Base-by-base conservation (phyloP, 2,888 invertebrate genomes). In the Drosophila barbarae region DNA sequence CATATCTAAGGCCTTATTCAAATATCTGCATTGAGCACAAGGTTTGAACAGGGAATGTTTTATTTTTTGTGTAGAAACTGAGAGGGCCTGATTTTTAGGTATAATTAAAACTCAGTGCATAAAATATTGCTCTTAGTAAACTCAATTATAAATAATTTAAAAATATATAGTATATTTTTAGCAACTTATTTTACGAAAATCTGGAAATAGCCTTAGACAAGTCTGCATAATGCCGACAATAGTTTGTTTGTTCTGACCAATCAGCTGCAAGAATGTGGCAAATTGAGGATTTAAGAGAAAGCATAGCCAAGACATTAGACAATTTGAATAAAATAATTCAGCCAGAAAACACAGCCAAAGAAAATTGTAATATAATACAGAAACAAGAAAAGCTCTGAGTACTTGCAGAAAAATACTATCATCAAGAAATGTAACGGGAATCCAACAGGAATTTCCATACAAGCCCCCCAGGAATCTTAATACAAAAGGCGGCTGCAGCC, bases 181-280 rank as follows among this genome's bases (percentile, higher is more conserved):
- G 36, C 9, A 10, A 18, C 38, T 1, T 18, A 38, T 10, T 10
- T 10, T 12, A 3, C 18, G 1, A 21, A 7, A 12, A 26, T 55
- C 1, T n/a, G 28, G 28, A 30, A 51, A 38, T 23, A 32, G 3
- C 46, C 46, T 8, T 32, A 38, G 15, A 32, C 23, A 38, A 44
- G 32, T 44, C 8, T 9, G n/a, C 38, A 47, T 10, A 23, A 47
- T 26, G 15, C 12, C 5, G 7, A 34, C 34, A 21, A 47, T 35
- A 23, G 39, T 53, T 34, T 41, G 15, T 47, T 38, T 54, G 47
- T 32, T 12, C 42, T 30, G 59, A 9, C 44, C 59, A 59, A 59
- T 59, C 59, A 58, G 38, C 32, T 18, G 59, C 38, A 58, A 58
- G 38, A 58, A 32, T 46, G 38, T 26, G 42, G 58, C 38, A 38